Conservation (phyloP, 2,113 vertebrate species). For the Oryzias celebensis region DNA sequence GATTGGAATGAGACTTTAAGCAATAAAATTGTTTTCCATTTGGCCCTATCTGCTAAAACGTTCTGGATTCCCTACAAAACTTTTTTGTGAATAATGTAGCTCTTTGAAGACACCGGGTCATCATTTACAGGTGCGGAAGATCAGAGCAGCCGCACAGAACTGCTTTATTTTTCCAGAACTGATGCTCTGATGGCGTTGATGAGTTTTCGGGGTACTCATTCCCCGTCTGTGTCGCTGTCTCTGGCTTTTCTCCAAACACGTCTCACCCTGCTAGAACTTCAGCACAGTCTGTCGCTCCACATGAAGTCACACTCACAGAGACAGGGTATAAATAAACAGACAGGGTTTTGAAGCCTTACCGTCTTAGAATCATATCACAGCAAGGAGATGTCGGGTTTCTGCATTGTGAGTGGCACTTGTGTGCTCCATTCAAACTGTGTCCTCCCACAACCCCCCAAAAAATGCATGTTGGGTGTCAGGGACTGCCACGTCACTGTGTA, state of each 20-base stretch:
- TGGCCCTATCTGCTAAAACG: constrained; percentile 9
- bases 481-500: too few relatives aligned
- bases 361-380: constrained; percentile 26
- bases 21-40: constrained; percentile 20
- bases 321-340: constrained; percentile 54
- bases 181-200: constrained; percentile 31
- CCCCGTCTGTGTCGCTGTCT: constrained; percentile 2
- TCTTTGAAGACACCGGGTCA: neutral
- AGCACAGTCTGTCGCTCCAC: constrained; percentile 27
- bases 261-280: constrained; percentile 12
- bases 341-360: constrained; percentile 13
- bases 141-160: constrained; percentile 6
- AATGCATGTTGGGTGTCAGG: constrained; percentile 3
- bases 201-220: constrained; percentile 21
- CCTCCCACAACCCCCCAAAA: constrained; percentile 1
- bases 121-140: constrained; percentile 17
- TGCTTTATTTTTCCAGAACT: constrained; percentile 9
- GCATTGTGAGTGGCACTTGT: constrained; percentile 7
- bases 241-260: constrained; percentile 30
- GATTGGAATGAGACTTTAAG: neutral
- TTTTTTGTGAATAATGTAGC: constrained; percentile 5
- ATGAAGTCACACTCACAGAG: constrained; percentile 47
- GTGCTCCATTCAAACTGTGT: constrained; percentile 27
- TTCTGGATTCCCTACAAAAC: constrained; percentile 3
- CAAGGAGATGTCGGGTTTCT: constrained; percentile 18